Conservation (phyloP, 2,113 vertebrate species). For the Mustela lutreola region DNA sequence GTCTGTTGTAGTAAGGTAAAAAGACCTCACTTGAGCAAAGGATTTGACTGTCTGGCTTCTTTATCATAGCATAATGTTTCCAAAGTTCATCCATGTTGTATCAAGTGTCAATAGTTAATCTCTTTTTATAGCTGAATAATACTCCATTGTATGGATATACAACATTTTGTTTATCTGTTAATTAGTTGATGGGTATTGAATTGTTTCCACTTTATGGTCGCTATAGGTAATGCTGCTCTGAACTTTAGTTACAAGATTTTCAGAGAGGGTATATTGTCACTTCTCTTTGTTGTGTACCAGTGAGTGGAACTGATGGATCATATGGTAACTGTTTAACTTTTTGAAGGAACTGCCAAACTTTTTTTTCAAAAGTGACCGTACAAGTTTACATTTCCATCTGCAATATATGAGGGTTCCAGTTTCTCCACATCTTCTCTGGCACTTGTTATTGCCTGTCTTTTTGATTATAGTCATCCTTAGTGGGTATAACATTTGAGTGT, state of each 20-base stretch:
- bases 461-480: background rate
- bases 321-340: constrained; percentile 44
- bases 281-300: background rate
- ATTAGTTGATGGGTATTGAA: background rate
- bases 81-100: background rate
- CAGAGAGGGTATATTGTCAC: background rate
- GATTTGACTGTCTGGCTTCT: constrained; percentile 10
- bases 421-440: background rate
- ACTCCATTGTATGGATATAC: background rate
- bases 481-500: background rate
- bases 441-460: background rate
- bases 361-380: background rate
- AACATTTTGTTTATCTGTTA: background rate
- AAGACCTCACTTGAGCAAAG: background rate
- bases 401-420: background rate
- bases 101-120: background rate
- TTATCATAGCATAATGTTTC: background rate
- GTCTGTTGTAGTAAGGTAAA: background rate
- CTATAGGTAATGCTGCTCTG: background rate
- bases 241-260: constrained; percentile 12
- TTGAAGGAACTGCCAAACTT: background rate
- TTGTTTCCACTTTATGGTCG: constrained; percentile 25
- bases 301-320: constrained; percentile 24
- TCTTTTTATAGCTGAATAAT: constrained; percentile 34
- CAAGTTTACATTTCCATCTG: background rate